phyloP scores from a whole-genome alignment of 2,797 vertebrate genomes.

The Furcifer pardalis region DNA sequence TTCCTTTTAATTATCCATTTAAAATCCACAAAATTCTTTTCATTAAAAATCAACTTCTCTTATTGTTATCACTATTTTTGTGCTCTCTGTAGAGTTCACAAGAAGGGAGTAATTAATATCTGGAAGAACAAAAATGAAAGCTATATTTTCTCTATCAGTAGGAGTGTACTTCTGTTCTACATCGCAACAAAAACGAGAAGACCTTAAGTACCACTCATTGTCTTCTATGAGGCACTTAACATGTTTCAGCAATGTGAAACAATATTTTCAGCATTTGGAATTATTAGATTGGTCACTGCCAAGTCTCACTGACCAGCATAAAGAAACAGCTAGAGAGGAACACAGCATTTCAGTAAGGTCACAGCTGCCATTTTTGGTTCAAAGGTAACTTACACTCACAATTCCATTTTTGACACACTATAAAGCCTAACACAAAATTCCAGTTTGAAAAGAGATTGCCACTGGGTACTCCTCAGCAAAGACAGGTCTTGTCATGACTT shows the following conservation, averaged over 20 bases:
- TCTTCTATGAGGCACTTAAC: background rate
- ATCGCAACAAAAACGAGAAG: background rate
- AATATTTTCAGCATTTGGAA: background rate
- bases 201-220: background rate
- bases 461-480: background rate
- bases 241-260: background rate
- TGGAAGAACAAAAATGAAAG: background rate
- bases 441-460: background rate
- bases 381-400: background rate
- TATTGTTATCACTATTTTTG: background rate
- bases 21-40: background rate
- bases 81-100: background rate
- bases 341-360: background rate
- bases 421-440: background rate
- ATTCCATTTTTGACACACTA: background rate
- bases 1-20: constrained; percentile 16
- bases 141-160: background rate
- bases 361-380: background rate
- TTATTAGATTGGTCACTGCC: background rate
- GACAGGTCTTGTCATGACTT: background rate
- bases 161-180: background rate
- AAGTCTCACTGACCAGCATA: background rate
- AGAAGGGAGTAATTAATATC: background rate
- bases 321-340: background rate
- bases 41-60: background rate